Conservation (phyloP, 2,797 vertebrate genomes). For the Alca torda region DNA sequence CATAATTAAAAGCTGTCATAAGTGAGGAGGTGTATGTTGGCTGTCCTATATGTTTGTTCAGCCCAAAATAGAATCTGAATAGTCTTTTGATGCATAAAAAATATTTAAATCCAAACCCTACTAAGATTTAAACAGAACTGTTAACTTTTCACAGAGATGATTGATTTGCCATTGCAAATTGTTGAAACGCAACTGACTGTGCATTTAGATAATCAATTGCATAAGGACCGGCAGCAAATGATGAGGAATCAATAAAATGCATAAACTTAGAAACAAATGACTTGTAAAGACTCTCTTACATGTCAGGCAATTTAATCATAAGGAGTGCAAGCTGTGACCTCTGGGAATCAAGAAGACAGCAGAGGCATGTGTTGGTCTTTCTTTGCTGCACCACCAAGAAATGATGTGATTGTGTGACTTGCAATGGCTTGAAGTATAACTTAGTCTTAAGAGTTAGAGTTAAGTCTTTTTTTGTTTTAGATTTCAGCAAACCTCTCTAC, state of each 20-base stretch:
- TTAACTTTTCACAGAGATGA: neutral
- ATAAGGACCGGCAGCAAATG: neutral
- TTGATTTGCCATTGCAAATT: neutral
- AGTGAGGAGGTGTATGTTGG: neutral
- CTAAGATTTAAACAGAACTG: neutral
- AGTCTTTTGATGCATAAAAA: neutral
- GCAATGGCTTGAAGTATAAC: neutral
- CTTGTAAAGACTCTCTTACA: neutral
- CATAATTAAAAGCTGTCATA: neutral
- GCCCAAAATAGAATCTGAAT: neutral
- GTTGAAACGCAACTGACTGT: neutral
- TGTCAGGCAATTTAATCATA: neutral
- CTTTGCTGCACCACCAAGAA: neutral
- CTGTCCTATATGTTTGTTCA: neutral
- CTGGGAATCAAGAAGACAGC: neutral
- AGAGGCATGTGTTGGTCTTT: neutral
- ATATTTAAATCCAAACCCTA: neutral
- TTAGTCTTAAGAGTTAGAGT: neutral
- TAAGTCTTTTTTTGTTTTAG: neutral
- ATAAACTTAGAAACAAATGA: neutral
- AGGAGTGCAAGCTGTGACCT: neutral
- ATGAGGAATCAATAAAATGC: neutral
- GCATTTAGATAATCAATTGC: neutral
- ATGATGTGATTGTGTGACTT: neutral
- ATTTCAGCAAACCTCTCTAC: neutral